These are phyloP conservation scores for Paramisgurnus dabryanus DNA, from an alignment of 2,113 vertebrate species.

Conservation along the genomic window DNA sequence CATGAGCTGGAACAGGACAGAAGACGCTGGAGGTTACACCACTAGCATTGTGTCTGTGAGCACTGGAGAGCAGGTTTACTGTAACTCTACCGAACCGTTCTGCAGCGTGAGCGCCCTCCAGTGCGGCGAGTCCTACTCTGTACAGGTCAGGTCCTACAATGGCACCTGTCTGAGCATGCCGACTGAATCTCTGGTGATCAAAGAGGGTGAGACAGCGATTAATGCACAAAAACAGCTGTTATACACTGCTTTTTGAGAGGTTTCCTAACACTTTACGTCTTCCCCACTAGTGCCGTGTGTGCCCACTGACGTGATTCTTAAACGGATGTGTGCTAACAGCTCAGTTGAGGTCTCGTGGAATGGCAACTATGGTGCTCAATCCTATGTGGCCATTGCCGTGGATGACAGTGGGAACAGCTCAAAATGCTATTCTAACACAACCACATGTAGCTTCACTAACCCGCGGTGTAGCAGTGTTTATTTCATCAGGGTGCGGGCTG, in stretches of 20 bases:
- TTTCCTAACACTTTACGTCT: constrained; percentile 4
- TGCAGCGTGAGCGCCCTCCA: constrained; percentile 53
- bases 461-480: constrained; percentile 69
- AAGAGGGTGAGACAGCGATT: constrained; percentile 61
- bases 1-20: constrained; percentile 57
- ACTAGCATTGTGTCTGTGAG: constrained; percentile 46
- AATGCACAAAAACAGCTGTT: not conserved
- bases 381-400: constrained; percentile 57
- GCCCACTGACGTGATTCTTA: constrained; percentile 61
- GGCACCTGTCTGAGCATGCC: constrained; percentile 65
- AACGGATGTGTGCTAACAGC: constrained; percentile 60
- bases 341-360: constrained; percentile 64
- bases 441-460: constrained; percentile 59
- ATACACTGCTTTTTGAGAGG: not conserved
- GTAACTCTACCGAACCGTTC: constrained; percentile 51
- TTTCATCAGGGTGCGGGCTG: constrained; percentile 61
- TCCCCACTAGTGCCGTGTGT: constrained; percentile 69
- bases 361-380: constrained; percentile 62
- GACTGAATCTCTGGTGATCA: constrained; percentile 38
- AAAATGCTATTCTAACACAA: constrained; percentile 60
- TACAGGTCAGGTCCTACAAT: constrained; percentile 64
- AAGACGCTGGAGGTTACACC: constrained; percentile 55
- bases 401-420: constrained; percentile 30
- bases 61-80: constrained; percentile 11
- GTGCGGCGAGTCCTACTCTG: constrained; percentile 64